Base-by-base conservation (phyloP, 1,140 invertebrate genomes). In the Bathynomus jamesi region DNA sequence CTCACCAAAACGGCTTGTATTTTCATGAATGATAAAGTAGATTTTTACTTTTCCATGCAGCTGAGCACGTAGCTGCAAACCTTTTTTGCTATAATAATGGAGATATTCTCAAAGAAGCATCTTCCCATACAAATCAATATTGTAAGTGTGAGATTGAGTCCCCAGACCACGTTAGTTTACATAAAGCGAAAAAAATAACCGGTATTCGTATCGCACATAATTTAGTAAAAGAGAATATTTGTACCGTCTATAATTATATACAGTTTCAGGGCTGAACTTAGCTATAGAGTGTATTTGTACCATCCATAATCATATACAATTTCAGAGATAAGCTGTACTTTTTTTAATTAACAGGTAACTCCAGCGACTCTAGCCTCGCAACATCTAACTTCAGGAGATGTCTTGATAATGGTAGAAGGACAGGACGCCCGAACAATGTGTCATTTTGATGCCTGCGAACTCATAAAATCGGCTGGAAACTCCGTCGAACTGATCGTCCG, bases 381-480 rank as follows among this genome's bases (percentile, higher is more conserved):
- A 60, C 78, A 79, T 61, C 71, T 80, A 61, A 68, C 27, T 25
- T 65, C 71, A 7, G 79, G 79, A 0, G 79, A 80, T 69, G 69
- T 74, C 25, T 69, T 80, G 3, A 63, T 80, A 7, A 74, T 76
- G 65, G 76, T 80, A 25, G 78, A 78, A 29, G 76, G 78, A 13
- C 74, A 74, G 24, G 76, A 78, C 61, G 76, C 79, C 0, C 70
- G 75, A 27, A 67, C 69, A 0, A 76, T 80, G 31, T 71, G 70
- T 30, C 74, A 77, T 40, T 74, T 78, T 62, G 78, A 79, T 30
- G 78, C 77, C 5, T 69, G 74, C 25, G 71, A 78, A 25, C 76
- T 80, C 5, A 74, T 80, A 27, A 72, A 70, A 32, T 70, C 72
- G 4, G 68, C 76, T 3, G 79, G 79, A 21, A 79, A 78, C 63